These are phyloP conservation scores for Margaritifera margaritifera DNA, from an alignment of 2,888 invertebrate species.

Conservation along the genomic window DNA sequence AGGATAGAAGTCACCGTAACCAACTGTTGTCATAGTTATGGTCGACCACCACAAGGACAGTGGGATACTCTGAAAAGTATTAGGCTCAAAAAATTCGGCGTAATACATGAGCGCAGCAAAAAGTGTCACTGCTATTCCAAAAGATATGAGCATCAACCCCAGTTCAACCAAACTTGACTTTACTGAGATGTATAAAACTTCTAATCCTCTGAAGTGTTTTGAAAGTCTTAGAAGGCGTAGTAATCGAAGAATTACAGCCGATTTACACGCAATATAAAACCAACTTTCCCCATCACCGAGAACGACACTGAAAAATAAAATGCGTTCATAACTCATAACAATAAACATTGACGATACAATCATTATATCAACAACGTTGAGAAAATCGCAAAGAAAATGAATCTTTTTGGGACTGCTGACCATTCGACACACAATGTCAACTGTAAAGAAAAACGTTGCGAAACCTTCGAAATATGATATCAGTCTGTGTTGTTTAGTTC, in stretches of 20 bases:
- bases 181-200: slow-evolving; percentile 58
- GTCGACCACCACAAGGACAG: slow-evolving; percentile 62
- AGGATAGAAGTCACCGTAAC: slow-evolving; percentile 59
- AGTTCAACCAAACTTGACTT: slow-evolving; percentile 58
- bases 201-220: slow-evolving; percentile 41
- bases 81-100: slow-evolving; percentile 45
- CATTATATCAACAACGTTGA: slow-evolving; percentile 41
- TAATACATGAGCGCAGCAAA: slow-evolving; percentile 62
- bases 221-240: slow-evolving; percentile 37
- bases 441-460: slow-evolving; percentile 57
- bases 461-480: slow-evolving; percentile 49
- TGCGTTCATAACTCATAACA: background rate
- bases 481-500: slow-evolving; percentile 28
- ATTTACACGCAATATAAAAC: slow-evolving; percentile 20
- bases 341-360: slow-evolving; percentile 34
- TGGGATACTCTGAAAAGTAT: slow-evolving; percentile 51
- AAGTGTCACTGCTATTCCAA: slow-evolving; percentile 56
- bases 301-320: background rate
- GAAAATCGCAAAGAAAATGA: slow-evolving; percentile 36
- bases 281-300: slow-evolving; percentile 10
- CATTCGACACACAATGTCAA: slow-evolving; percentile 55
- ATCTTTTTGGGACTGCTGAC: slow-evolving; percentile 40
- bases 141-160: slow-evolving; percentile 50
- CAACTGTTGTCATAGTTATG: slow-evolving; percentile 64
- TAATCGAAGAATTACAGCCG: slow-evolving; percentile 27